Base-by-base conservation (phyloP, 2,888 invertebrate species). In the Megalurothrips usitatus region DNA sequence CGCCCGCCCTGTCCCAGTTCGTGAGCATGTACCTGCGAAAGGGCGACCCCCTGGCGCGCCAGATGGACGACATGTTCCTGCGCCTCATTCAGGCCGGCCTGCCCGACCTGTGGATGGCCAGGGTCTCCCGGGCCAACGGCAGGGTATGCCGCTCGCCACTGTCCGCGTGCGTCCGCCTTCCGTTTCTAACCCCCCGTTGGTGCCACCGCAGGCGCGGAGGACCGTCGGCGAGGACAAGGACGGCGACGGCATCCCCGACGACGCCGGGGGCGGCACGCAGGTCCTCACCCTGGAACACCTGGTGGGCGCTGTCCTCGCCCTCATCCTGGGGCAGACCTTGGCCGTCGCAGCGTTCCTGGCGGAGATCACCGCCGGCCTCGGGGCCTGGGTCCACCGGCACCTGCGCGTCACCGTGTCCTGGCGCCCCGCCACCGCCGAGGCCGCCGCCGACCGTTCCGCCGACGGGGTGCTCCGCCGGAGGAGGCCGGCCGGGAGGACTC, bases 281-380 rank as follows among this genome's bases (percentile, higher is more conserved):
- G 68, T 68, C n/a, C 68, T 68, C 9, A 68, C 23, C 68, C 68
- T 68, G 68, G 68, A 68, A 23, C 68, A 68, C 68, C 68, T 68
- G 68, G 11, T 11, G 68, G 68, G 68, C 23, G 68, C 68, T 9
- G n/a, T 68, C n/a, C 23, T 23, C 23, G 68, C 23, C n/a, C 68
- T 68, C 68, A 23, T n/a, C 23, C 6, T 68, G 23, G 68, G 68
- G n/a, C 23, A 11, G 23, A 9, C 68, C 6, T 23, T 68, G 68
- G 68, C 68, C 11, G 68, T 68, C 23, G 68, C 23, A 6, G 68
- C 68, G 4, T 68, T 68, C 68, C 68, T 68, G 23, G 68, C 23
- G n/a, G 68, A 68, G 68, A 11, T 68, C 68, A 23, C 68, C 23
- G 11, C 23, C 23, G 68, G n/a, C 68, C 23, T n/a, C n/a, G 68